phyloP scores from a whole-genome alignment of 2,797 vertebrate species.

The Caiman crocodilus region DNA sequence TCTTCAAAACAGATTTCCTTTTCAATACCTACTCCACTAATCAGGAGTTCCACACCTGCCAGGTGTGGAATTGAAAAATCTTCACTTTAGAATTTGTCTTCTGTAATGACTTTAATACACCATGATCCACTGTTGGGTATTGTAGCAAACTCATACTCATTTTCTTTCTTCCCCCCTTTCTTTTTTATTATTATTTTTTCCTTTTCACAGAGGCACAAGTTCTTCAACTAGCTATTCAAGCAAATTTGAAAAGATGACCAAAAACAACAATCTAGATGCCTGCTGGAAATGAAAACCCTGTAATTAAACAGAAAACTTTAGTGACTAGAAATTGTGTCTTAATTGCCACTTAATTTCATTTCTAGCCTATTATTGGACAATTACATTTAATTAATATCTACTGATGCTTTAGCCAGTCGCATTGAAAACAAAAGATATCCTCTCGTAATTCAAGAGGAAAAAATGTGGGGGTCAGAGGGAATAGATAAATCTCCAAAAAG shows the following conservation, averaged over 20 bases:
- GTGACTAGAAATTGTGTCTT: neutral
- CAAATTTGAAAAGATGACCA: neutral
- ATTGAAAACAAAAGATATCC: conserved; percentile 40
- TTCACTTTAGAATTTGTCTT: neutral
- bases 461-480: neutral
- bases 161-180: neutral
- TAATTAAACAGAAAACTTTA: conserved; percentile 5
- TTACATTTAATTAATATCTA: conserved; percentile 37
- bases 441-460: neutral
- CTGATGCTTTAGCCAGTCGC: neutral
- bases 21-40: neutral
- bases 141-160: too few relatives aligned
- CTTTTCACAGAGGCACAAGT: neutral
- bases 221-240: neutral
- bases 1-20: neutral
- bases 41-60: neutral
- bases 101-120: neutral
- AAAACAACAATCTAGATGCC: neutral
- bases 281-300: neutral
- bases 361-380: conserved; percentile 30
- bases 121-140: neutral
- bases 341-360: conserved; percentile 4
- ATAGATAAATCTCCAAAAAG: neutral
- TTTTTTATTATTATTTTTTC: neutral
- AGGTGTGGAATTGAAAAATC: neutral